Conservation (phyloP, 2,797 vertebrate species). For the Lycodopsis pacificus region DNA sequence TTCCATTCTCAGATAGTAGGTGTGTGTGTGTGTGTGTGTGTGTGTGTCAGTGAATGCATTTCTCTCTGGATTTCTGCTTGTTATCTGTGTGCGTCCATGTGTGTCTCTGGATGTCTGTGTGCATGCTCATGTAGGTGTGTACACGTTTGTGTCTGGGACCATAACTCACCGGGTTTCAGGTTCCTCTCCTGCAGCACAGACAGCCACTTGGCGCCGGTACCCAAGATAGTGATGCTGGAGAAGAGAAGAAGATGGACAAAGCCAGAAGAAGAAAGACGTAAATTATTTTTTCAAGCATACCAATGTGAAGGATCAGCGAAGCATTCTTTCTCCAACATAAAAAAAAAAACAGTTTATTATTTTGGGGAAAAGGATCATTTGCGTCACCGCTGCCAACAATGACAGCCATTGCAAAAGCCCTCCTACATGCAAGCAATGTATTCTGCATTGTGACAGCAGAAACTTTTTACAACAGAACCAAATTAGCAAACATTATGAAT, state of each 20-base stretch:
- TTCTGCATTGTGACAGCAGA: conserved; percentile 54
- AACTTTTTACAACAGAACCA: conserved; percentile 47
- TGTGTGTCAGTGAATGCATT: not conserved
- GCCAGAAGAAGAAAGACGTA: not conserved
- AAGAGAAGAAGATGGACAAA: conserved; percentile 5
- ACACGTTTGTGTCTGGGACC: not conserved
- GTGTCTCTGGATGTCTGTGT: conserved; percentile 24
- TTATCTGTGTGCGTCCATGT: conserved; percentile 42
- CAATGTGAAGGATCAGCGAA: conserved; percentile 1
- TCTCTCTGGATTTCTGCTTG: conserved; percentile 13
- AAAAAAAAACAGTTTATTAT: conserved; percentile 18
- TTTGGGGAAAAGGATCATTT: conserved; percentile 6
- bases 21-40: not conserved
- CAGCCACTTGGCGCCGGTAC: conserved; percentile 96
- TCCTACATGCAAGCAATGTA: conserved; percentile 45
- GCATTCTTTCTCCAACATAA: not conserved
- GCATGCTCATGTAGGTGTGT: not conserved
- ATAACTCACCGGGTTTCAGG: conserved; percentile 90
- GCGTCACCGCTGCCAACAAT: conserved; percentile 38
- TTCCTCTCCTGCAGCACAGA: conserved; percentile 92
- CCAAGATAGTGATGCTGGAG: conserved; percentile 93
- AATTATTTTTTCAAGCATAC: conserved; percentile 3
- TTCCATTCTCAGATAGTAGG: conserved; percentile 21
- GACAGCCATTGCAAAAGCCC: conserved; percentile 42
- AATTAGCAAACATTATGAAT: conserved; percentile 63